phyloP scores from a whole-genome alignment of 2,888 invertebrate genomes.

The Strigamia transsilvanica region DNA sequence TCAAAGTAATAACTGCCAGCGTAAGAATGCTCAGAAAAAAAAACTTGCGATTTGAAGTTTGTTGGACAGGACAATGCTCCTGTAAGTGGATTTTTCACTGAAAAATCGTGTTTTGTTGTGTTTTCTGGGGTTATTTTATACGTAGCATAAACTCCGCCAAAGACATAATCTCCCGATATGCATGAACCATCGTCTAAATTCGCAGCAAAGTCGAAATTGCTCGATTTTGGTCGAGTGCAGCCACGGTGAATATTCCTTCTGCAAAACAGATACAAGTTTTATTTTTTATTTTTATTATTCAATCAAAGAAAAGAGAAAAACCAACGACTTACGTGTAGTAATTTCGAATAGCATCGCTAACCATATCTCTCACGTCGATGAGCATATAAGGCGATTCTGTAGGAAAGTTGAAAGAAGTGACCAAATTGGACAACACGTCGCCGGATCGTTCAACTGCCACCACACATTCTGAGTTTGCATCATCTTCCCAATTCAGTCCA shows the following conservation, averaged over 20 bases:
- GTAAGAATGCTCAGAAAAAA: background rate
- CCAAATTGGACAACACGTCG: background rate
- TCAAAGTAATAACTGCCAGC: background rate
- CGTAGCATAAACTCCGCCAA: background rate
- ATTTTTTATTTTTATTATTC: background rate
- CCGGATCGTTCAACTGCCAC: background rate
- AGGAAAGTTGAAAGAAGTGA: background rate
- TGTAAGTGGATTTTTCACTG: background rate
- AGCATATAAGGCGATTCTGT: background rate
- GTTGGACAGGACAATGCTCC: background rate
- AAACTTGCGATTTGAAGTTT: background rate
- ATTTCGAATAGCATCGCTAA: background rate
- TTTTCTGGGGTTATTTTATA: background rate
- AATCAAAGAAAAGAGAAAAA: background rate
- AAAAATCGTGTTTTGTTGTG: background rate
- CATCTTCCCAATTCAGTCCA: background rate
- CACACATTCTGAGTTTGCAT: background rate
- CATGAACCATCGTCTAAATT: background rate
- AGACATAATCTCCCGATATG: background rate
- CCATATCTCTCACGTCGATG: background rate
- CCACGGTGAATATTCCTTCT: background rate
- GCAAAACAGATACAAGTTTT: background rate
- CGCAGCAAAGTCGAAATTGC: background rate
- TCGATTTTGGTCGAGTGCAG: background rate
- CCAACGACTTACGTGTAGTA: background rate